phyloP scores from a whole-genome alignment of 2,888 invertebrate genomes.

The Rhingia rostrata region DNA sequence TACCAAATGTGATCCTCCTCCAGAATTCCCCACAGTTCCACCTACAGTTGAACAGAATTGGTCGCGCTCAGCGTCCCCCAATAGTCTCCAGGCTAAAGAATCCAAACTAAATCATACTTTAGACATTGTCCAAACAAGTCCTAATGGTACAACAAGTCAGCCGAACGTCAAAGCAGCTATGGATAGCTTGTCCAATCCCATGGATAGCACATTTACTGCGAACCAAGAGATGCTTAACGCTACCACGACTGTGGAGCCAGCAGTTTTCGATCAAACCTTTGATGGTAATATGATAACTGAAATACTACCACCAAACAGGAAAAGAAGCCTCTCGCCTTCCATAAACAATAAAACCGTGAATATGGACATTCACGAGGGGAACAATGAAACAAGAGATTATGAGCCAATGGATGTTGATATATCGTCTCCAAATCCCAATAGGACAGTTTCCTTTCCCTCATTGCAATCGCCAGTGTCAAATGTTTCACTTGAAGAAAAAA shows the following conservation, averaged over 20 bases:
- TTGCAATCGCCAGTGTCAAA: conserved; percentile 9
- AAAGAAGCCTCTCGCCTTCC: conserved; percentile 25
- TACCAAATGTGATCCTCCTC: background rate
- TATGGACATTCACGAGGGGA: conserved; percentile 33
- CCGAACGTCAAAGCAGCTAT: background rate
- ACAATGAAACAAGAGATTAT: conserved; percentile 45
- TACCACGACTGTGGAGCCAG: conserved; percentile 5
- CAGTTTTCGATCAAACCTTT: conserved; percentile 50
- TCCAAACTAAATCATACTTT: conserved; percentile 13
- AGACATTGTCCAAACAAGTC: conserved; percentile 28
- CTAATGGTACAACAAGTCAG: conserved; percentile 2
- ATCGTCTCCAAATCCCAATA: conserved; percentile 57
- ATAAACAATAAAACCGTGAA: conserved; percentile 62
- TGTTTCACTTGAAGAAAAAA: conserved; percentile 77
- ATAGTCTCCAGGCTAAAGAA: background rate
- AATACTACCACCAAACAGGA: background rate
- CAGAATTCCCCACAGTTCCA: conserved; percentile 8
- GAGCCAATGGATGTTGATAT: conserved; percentile 80
- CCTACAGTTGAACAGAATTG: background rate
- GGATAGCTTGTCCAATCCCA: background rate
- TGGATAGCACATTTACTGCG: conserved; percentile 61
- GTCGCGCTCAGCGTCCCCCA: background rate
- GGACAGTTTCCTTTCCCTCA: conserved; percentile 76
- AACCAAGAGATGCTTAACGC: conserved; percentile 33
- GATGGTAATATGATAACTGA: conserved; percentile 18